Evolutionary conservation across 2,888 invertebrate genomes (phyloP).

Genomic region (Nezara viridula): DNA sequence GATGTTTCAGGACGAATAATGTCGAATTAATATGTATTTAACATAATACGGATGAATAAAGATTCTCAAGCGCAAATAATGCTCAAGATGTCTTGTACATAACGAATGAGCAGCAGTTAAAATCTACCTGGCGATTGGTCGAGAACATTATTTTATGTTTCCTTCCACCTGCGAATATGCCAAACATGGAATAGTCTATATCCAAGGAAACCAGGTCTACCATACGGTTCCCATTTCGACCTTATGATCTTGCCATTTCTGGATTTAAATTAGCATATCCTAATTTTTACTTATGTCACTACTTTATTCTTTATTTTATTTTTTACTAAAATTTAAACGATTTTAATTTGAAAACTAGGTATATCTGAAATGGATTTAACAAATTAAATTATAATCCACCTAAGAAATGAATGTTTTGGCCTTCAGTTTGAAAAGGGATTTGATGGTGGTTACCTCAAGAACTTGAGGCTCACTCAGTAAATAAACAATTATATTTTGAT

Average conservation of each 20-base stretch:
- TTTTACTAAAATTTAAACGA: neutral
- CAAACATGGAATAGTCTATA: neutral
- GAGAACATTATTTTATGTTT: neutral
- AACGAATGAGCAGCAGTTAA: too few relatives aligned
- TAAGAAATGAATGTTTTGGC: too few relatives aligned
- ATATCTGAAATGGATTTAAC: neutral
- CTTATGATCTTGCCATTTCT: neutral
- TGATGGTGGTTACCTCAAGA: too few relatives aligned
- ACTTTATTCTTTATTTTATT: neutral
- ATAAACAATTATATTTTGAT: too few relatives aligned
- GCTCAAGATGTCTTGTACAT: too few relatives aligned
- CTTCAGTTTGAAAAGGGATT: too few relatives aligned
- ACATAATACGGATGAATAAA: neutral
- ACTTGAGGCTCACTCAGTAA: too few relatives aligned
- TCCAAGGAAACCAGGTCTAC: neutral
- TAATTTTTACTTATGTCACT: neutral
- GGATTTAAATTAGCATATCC: neutral
- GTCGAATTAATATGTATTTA: neutral
- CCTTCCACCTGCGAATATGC: neutral
- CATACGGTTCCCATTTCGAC: neutral
- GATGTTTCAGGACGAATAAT: neutral
- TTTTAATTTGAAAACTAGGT: neutral
- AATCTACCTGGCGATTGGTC: neutral
- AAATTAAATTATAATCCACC: neutral
- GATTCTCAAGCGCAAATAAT: too few relatives aligned